Percentiles rank a stretch among this genome's conserved stretches.
Conservation (phyloP, 1,140 invertebrate genomes). For the Heliconius melpomene region DNA sequence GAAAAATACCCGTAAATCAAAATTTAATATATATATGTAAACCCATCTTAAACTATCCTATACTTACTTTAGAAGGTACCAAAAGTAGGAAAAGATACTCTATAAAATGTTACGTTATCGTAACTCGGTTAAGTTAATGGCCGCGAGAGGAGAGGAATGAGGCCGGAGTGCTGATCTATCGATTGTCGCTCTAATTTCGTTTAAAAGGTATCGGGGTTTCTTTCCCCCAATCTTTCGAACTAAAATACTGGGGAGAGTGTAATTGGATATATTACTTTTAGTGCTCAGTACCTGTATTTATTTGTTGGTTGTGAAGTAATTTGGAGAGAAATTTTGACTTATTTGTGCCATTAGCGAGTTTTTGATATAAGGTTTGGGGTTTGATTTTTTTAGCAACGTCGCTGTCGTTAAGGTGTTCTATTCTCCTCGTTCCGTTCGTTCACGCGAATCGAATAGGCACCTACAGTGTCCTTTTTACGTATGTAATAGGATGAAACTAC, state of each 20-base stretch:
- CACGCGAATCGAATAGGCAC: no score
- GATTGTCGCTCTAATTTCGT: conserved; percentile 40
- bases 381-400: no score
- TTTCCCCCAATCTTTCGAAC: not conserved
- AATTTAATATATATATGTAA: not conserved
- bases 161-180: conserved; percentile 35
- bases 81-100: conserved; percentile 28
- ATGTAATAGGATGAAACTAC: no score
- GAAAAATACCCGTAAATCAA: no score
- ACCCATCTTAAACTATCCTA: not conserved
- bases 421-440: no score
- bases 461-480: no score
- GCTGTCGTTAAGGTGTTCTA: no score
- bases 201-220: conserved; percentile 29
- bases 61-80: not conserved
- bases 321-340: not conserved
- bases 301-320: not conserved
- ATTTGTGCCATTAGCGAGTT: not conserved
- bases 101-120: conserved; percentile 39
- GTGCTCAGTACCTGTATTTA: not conserved
- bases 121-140: conserved; percentile 41
- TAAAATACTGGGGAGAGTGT: not conserved
- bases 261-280: conserved; percentile 13
- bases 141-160: conserved; percentile 36
- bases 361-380: not conserved